These are phyloP conservation scores for Alectoris magna DNA, from an alignment of 2,797 vertebrate species.

Conservation along the genomic window DNA sequence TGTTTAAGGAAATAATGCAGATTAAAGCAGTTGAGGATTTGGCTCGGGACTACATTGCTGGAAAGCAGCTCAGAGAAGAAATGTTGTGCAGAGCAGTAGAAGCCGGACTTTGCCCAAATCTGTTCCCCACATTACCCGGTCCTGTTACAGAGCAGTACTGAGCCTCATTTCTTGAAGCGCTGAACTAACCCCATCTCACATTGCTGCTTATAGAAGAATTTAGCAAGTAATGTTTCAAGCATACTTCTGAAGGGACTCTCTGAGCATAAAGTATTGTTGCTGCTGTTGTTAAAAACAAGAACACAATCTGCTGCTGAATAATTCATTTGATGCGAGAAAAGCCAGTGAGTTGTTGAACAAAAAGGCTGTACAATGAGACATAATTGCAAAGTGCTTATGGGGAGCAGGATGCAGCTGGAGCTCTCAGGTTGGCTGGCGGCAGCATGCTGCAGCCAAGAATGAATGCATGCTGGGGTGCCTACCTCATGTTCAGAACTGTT, in stretches of 20 bases:
- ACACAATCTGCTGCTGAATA: constrained; percentile 57
- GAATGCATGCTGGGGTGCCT: accelerated
- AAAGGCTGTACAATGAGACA: constrained; percentile 41
- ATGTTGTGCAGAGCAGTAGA: not conserved
- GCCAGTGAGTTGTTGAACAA: constrained; percentile 34
- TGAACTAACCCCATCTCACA: not conserved
- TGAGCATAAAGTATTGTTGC: constrained; percentile 19
- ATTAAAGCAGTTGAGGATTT: not conserved
- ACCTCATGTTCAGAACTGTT: not conserved
- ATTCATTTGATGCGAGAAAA: constrained; percentile 61
- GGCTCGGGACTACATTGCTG: not conserved
- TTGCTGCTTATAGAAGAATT: not conserved
- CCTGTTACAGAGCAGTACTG: not conserved
- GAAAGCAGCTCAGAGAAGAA: not conserved
- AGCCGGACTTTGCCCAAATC: not conserved
- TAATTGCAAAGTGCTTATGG: constrained; percentile 33
- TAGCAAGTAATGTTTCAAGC: not conserved
- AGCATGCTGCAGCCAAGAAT: not conserved
- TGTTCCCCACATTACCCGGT: not conserved
- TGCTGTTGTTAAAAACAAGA: constrained; percentile 42
- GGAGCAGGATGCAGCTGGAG: constrained; percentile 36
- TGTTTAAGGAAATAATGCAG: not conserved
- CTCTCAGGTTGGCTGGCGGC: not conserved
- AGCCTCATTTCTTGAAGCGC: not conserved
- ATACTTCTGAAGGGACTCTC: not conserved